Base-by-base conservation (phyloP, 1,140 invertebrate genomes). In the Acromyrmex charruanus region DNA sequence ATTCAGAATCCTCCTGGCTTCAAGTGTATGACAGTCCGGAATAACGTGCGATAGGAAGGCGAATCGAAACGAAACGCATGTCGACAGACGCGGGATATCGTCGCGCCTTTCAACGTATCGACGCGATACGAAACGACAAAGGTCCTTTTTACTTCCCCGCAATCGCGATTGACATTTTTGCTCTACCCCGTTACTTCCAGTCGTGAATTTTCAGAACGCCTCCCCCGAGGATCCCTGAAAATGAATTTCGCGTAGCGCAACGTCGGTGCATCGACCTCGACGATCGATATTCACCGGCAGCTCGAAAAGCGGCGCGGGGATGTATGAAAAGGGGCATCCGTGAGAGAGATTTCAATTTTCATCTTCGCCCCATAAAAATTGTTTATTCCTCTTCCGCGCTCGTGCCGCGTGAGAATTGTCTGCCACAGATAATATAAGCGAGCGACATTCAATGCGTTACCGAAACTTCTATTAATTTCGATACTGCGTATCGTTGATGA, bases 291-390 rank as follows among this genome's bases (percentile, higher is more conserved):
- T 68, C 61, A 63, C 28, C 80, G 28, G 69, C 81, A 7, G 63
- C 86, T 65, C 86, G 77, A 79, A 84, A 69, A 58, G 65, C 86
- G 69, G 53, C 69, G 71, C 59, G 59, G 79, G 72, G 74, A 88
- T 80, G 63, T 61, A 77, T 75, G 80, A 87, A 80, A 90, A 88
- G 69, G 66, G 74, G 49, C 65, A 58, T 77, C 79, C 88, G 85
- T 61, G 66, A 90, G 90, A 88, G 66, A 90, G 90, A 88, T 90
- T 91, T 90, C 88, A 91, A 91, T 86, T 91, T 91, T 88, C 85
- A 86, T 68, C 59, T 69, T 53, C 69, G 21, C 25, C 18, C 61
- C 74, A 63, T 89, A 77, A 71, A 89, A 86, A 86, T 82, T 89
- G 71, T 77, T 89, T 86, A 89, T 80, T 77, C 58, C 44, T 39